Conservation (phyloP, 2,113 vertebrate species). For the Petrocephalus microphthalmus region DNA sequence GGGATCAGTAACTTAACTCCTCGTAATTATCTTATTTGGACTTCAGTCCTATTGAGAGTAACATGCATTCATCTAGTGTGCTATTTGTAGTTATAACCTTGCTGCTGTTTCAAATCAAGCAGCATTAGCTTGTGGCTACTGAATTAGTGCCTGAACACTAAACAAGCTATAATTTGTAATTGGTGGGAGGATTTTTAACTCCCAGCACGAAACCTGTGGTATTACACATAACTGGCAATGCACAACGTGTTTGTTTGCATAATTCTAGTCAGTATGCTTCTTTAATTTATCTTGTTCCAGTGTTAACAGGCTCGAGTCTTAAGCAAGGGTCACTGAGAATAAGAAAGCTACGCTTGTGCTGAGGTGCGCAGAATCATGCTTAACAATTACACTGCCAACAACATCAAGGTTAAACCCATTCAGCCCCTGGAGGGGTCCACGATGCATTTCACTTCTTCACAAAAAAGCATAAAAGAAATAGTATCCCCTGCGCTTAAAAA, state of each 20-base stretch:
- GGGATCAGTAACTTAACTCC: neutral
- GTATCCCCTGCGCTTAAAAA: conserved; percentile 1
- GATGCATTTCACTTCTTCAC: conserved; percentile 22
- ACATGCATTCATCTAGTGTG: conserved; percentile 36
- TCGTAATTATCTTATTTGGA: conserved; percentile 22
- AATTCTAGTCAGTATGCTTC: neutral
- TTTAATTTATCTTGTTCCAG: conserved; percentile 18
- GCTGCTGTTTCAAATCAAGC: conserved; percentile 38
- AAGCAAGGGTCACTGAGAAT: neutral
- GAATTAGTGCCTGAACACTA: conserved; percentile 30
- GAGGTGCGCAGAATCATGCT: neutral
- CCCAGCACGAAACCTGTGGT: conserved; percentile 23
- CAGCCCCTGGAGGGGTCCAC: conserved; percentile 20
- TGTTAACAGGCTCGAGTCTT: neutral
- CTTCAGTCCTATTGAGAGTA: conserved; percentile 29
- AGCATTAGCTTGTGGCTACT: conserved; percentile 32
- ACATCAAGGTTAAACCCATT: neutral
- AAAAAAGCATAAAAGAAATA: neutral
- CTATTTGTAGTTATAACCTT: conserved; percentile 32
- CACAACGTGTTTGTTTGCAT: conserved; percentile 32
- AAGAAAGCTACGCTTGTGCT: neutral
- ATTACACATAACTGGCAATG: conserved; percentile 35
- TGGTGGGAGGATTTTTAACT: conserved; percentile 19
- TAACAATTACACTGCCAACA: neutral
- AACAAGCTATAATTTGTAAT: conserved; percentile 33